Evolutionary conservation across 2,113 vertebrate genomes (phyloP), one percentile per base, ranked within the genome.

Genomic region (Corythaeola cristata): DNA sequence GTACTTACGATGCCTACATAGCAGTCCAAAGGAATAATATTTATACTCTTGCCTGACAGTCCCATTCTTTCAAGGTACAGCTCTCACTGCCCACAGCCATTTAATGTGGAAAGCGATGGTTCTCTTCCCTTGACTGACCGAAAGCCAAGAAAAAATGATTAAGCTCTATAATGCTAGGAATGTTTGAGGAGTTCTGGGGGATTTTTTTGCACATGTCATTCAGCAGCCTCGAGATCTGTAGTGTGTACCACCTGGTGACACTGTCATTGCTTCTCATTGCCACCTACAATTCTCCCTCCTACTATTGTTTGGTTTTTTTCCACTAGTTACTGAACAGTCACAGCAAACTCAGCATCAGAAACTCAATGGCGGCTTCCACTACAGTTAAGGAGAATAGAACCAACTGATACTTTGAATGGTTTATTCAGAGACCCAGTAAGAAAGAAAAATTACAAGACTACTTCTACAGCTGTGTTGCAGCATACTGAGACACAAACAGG

Each of bases 381-480:
- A 33, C 28, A 58, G 37, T 77, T 74, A 30, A 71, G 45, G 41
- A 93, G 68, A 84, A 88, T 1, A 81, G 53, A 88, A 91, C 11
- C 30, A 78, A 81, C 7, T 27, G 35, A 10, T 56, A n/a, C 9
- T n/a, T 60, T 80, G 39, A 76, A 78, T 41, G 53, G 23, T 68
- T 91, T 85, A 47, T 75, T 89, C 89, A 91, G 73, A 88, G 35
- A 73, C n/a, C 7, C 30, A 50, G 39, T 32, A 89, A 85, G 58
- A 88, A 62, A 63, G 35, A 74, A 71, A 56, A 74, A 68, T 44
- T 63, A 35, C 30, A 32, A 52, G 24, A 60, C 39, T 45, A 20
- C 59, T 93, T 80, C 83, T 56, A 76, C 76, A 96, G 73, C 66
- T 97, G 64, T 60, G 26, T 90, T 83, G 53, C 45, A 92, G 21